Conservation (phyloP, 1,140 invertebrate genomes). For the Bombus fervidus region DNA sequence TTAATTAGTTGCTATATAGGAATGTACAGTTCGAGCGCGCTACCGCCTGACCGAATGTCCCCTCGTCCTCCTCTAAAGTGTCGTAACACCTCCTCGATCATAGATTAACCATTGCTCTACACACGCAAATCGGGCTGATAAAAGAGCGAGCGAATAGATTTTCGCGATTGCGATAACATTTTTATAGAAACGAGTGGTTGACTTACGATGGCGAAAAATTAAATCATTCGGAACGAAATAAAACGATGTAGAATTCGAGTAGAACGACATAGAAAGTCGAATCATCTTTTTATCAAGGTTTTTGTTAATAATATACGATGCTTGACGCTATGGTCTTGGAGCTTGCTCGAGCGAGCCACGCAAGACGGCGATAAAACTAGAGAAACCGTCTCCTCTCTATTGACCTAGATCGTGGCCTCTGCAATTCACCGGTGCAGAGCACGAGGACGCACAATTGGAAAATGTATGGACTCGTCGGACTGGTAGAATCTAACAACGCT, state of each 20-base stretch:
- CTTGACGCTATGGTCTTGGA: neutral
- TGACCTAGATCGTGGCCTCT: conserved; percentile 69
- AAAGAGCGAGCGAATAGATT: no score
- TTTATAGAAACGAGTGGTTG: no score
- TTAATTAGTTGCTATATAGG: conserved; percentile 27
- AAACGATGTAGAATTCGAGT: no score
- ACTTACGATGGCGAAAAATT: no score
- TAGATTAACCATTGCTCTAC: neutral
- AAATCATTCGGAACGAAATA: no score
- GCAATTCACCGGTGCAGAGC: neutral
- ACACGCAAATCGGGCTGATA: neutral
- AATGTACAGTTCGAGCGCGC: neutral
- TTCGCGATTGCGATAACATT: no score
- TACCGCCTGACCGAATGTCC: neutral
- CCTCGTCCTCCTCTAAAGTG: neutral
- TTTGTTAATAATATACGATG: neutral
- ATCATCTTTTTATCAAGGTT: no score
- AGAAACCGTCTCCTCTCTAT: conserved; percentile 56
- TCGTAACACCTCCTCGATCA: neutral
- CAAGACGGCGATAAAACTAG: conserved; percentile 44
- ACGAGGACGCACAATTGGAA: conserved; percentile 8
- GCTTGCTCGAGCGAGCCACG: neutral
- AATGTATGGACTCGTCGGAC: conserved; percentile 23
- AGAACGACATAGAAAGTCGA: no score
- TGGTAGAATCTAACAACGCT: neutral